Evolutionary conservation across 2,797 vertebrate genomes (phyloP), one percentile per base, ranked within the genome.

Genomic region (Ispidina lecontei): DNA sequence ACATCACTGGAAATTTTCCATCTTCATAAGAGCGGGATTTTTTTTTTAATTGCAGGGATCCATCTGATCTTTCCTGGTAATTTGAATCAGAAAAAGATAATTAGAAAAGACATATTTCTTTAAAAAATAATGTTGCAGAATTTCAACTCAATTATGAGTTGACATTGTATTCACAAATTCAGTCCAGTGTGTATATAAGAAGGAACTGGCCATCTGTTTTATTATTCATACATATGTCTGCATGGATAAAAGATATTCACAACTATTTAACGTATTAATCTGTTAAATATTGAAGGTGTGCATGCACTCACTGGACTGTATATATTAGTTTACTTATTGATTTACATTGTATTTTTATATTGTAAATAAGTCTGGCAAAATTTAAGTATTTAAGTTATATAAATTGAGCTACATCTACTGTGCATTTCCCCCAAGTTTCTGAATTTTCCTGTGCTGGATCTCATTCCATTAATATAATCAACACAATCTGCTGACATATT

Each of bases 191-290:
- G 31, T 76, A 35, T 62, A 22, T 20, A 84, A 35, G 28, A 87
- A 89, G 26, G 43, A 80, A 74, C 60, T 85, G 54, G 35, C 43
- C 59, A 81, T 93, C 54, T 93, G 80, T 62, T 96, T 94, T 80
- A 41, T 75, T 96, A 63, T 74, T 93, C 63, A 49, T 83, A 56
- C 59, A 67, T 82, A 79, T 80, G 59, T 63, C 22, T 91, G 15
- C 58, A 80, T 70, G 54, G 70, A 72, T 60, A 92, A 81, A 90
- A 59, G 79, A 59, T 77, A 25, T 77, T 94, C 76, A 84, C 71
- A 84, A 76, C 4, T 54, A 81, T 21, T 83, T 86, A 74, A 80
- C 23, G 2, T 77, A 55, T 87, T 76, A 74, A 33, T 92, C 55
- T 94, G 14, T 37, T 84, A 52, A 90, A 86, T 87, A 94, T 87